Percentiles rank a stretch among this genome's conserved stretches.
These are phyloP conservation scores for Dolichotis patagonum DNA, from an alignment of 2,113 vertebrate genomes.

Conservation along the genomic window DNA sequence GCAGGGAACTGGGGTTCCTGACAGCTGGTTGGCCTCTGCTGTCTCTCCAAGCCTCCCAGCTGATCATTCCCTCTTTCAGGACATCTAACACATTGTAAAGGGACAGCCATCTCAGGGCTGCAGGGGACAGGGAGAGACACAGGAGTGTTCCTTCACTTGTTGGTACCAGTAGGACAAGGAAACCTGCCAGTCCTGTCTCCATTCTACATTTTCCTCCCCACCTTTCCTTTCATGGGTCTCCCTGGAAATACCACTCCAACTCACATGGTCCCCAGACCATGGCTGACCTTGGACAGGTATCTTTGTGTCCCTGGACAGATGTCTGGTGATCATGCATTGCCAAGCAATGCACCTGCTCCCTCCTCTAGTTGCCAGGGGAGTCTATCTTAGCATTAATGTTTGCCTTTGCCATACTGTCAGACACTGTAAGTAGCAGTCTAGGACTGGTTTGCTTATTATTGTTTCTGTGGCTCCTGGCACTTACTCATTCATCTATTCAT, in stretches of 20 bases:
- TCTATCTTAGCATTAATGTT: not conserved
- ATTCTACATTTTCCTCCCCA: not conserved
- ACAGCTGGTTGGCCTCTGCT: not conserved
- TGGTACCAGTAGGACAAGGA: not conserved
- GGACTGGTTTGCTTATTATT: not conserved
- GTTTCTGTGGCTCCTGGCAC: not conserved
- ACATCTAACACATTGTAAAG: not conserved
- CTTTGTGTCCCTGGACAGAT: not conserved
- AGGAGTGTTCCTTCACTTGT: too few relatives aligned
- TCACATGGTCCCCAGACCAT: not conserved
- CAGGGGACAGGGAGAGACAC: not conserved
- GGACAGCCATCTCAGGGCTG: not conserved
- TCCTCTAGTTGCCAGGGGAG: not conserved
- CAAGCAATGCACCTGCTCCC: not conserved
- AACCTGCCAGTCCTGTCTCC: not conserved
- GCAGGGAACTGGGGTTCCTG: not conserved
- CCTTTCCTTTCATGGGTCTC: too few relatives aligned
- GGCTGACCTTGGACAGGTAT: not conserved
- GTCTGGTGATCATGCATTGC: fast-evolving
- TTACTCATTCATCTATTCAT: not conserved
- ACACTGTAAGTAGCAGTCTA: not conserved
- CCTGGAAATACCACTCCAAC: not conserved
- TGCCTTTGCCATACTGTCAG: fast-evolving
- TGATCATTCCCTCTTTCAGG: too few relatives aligned
- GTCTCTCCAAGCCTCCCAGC: not conserved